Evolutionary conservation across 2,888 invertebrate species (phyloP).

Genomic region (Amblyteles armatorius): DNA sequence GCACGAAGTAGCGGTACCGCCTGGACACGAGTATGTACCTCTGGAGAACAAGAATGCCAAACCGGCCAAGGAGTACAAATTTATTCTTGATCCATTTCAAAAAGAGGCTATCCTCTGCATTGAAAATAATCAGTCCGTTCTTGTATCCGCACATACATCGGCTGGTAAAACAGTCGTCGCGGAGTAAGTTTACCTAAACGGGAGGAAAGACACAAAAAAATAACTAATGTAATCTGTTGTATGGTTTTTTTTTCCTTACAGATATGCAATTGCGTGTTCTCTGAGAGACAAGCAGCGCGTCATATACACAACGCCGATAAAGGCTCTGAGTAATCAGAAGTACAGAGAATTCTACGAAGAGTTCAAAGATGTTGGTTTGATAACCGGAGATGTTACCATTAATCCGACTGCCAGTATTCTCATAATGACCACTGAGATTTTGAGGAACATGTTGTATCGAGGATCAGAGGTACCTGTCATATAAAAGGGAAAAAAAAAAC

Average conservation of each 20-base stretch:
- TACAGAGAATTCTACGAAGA: slow-evolving; percentile 99
- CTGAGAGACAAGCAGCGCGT: slow-evolving; percentile 97
- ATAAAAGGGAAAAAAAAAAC: not conserved
- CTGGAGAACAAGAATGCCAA: slow-evolving; percentile 87
- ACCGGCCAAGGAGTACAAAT: slow-evolving; percentile 97
- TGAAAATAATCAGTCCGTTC: slow-evolving; percentile 98
- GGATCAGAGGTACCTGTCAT: slow-evolving; percentile 92
- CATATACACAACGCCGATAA: slow-evolving; percentile 99
- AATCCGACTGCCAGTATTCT: slow-evolving; percentile 99
- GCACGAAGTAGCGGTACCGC: slow-evolving; percentile 98
- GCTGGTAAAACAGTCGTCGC: slow-evolving; percentile 99
- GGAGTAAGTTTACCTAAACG: slow-evolving; percentile 89
- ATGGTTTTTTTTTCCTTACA: slow-evolving; percentile 76
- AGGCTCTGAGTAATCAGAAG: slow-evolving; percentile 99
- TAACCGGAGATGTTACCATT: slow-evolving; percentile 99
- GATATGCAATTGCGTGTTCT: slow-evolving; percentile 98
- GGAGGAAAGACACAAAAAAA: slow-evolving; percentile 28
- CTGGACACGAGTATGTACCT: slow-evolving; percentile 91
- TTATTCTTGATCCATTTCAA: slow-evolving; percentile 98
- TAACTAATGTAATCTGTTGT: not conserved
- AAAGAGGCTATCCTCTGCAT: slow-evolving; percentile 98
- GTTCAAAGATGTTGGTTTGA: slow-evolving; percentile 98
- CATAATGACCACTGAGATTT: slow-evolving; percentile 99
- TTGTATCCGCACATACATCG: slow-evolving; percentile 99
- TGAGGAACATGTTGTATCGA: slow-evolving; percentile 98